A percentile compares a stretch with the other conserved stretches of the same genome.
Evolutionary conservation across 2,113 vertebrate species (phyloP).

Genomic region (Acanthisitta chloris): DNA sequence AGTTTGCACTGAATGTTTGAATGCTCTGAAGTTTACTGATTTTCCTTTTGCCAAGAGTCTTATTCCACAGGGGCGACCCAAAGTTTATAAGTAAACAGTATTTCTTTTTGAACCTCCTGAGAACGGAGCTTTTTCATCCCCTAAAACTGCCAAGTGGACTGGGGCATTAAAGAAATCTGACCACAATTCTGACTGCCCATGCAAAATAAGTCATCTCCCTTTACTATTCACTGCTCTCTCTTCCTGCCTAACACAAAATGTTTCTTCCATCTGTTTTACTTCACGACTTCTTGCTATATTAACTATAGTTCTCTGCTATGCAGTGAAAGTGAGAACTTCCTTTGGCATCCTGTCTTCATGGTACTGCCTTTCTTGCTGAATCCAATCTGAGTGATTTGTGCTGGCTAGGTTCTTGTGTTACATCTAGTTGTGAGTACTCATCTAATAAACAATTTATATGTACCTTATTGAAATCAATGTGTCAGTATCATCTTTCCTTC

Average conservation of each 20-base stretch:
- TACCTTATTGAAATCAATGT: neutral
- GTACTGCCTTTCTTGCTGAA: neutral
- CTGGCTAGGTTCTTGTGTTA: neutral
- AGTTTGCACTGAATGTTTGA: too few relatives aligned
- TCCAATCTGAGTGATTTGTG: neutral
- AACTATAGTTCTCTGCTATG: neutral
- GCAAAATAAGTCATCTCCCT: neutral
- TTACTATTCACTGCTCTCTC: neutral
- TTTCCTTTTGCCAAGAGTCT: too few relatives aligned
- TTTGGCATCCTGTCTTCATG: neutral
- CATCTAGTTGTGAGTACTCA: neutral
- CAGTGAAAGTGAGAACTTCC: slow-evolving; percentile 30
- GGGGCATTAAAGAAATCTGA: too few relatives aligned
- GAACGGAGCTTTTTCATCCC: too few relatives aligned
- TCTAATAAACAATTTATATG: neutral
- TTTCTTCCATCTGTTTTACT: slow-evolving; percentile 48
- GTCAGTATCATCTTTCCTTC: neutral
- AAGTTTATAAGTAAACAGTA: too few relatives aligned
- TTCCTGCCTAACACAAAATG: neutral
- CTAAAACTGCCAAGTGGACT: too few relatives aligned
- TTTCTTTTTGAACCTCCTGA: too few relatives aligned
- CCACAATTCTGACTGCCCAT: neutral
- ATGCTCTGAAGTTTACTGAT: too few relatives aligned
- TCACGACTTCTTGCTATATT: slow-evolving; percentile 7
- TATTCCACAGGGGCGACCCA: too few relatives aligned